Conservation (phyloP, 2,797 vertebrate genomes). For the Phalanger gymnotis region DNA sequence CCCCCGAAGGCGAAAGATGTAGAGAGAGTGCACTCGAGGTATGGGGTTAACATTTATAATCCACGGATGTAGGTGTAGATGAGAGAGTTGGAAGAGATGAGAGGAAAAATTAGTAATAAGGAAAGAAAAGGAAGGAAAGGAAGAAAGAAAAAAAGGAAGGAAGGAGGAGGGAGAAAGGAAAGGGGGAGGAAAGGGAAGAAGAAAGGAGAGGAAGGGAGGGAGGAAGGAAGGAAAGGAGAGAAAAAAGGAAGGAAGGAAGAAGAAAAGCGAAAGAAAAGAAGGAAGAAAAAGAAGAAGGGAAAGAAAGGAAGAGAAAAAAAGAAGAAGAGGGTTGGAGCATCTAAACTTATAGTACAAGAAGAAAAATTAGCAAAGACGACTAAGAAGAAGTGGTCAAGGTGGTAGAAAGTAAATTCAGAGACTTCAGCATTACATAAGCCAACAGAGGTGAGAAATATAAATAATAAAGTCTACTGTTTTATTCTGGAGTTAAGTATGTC, state of each 20-base stretch:
- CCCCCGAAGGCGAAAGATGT: neutral
- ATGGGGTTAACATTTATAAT: neutral
- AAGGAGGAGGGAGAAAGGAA: too few species aligned
- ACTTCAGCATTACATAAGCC: too few species aligned
- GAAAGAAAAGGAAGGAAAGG: neutral
- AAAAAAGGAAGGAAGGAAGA: too few species aligned
- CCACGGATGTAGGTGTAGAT: neutral
- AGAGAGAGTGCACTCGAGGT: neutral
- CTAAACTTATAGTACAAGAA: neutral
- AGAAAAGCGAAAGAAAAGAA: too few species aligned
- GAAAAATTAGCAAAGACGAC: neutral
- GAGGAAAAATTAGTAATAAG: neutral
- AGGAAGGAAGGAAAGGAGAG: neutral
- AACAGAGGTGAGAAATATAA: neutral
- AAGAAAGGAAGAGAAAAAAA: too few species aligned
- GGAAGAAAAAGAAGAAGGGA: too few species aligned
- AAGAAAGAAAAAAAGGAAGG: too few species aligned
- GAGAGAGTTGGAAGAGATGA: neutral
- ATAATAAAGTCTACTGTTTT: neutral
- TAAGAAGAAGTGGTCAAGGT: too few species aligned
- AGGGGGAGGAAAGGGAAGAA: too few species aligned
- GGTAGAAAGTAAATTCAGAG: too few species aligned
- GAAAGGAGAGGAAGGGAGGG: too few species aligned
- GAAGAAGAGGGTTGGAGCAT: neutral
- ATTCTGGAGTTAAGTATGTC: neutral